Base-by-base conservation (phyloP, 2,113 vertebrate genomes). In the Silurus glanis region DNA sequence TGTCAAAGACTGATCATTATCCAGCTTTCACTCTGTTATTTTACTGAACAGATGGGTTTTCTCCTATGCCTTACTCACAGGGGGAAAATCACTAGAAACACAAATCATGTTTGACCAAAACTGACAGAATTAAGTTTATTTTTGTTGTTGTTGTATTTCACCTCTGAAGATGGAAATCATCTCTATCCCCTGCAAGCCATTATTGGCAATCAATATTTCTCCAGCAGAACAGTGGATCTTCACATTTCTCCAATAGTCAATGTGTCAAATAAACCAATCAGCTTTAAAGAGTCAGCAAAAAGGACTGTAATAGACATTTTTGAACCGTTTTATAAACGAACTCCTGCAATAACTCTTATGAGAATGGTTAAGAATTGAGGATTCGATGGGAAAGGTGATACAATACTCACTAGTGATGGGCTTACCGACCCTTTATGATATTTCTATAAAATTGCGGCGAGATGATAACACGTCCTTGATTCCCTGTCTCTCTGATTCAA, bases 361-460 rank as follows among this genome's bases (percentile, higher is more conserved):
- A 90, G 90, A 53, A 85, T 90, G 91, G 94, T 95, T 93, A 94
- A 21, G 56, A 25, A 61, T 47, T 45, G 87, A 85, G 90, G 76
- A 83, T 89, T 91, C 90, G 89, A 93, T 92, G 87, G 90, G 89
- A 91, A 92, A 94, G 91, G 91, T 93, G 90, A 91, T 86, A 86
- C 89, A 91, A 93, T 92, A 88, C 90, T 87, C 87, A 91, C 84
- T 90, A 91, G 89, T 91, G 92, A 94, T 94, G 92, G 92, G 88
- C 88, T 90, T 89, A 90, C 91, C 93, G 92, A 94, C 93, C 93
- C 92, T 90, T 88, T 93, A 92, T 91, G 92, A 88, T 89, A 90
- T 92, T 87, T 83, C 47, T 83, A 84, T 88, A 93, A 90, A 85
- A 83, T 88, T 90, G 86, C 49, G 90, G 89, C 91, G 90, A 86